Evolutionary conservation across 1,140 invertebrate genomes (phyloP).

Genomic region (Calycopis cecrops): DNA sequence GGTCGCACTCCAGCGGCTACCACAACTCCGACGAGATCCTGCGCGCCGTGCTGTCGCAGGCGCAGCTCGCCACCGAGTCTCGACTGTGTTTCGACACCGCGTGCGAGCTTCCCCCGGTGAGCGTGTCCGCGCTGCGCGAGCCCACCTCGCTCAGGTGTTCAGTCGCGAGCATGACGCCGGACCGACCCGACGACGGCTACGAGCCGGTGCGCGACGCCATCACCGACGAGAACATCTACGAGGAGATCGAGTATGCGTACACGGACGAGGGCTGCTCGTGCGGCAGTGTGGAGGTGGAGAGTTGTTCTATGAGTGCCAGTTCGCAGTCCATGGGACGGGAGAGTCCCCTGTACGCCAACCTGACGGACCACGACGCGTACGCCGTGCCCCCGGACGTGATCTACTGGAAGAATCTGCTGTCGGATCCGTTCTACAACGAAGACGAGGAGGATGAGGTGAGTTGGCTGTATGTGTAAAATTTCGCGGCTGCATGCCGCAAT

Average conservation of each 20-base stretch:
- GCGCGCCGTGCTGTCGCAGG: slow-evolving; percentile 46
- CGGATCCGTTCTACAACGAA: slow-evolving; percentile 67
- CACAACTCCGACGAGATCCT: slow-evolving; percentile 64
- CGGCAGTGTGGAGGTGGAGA: slow-evolving; percentile 63
- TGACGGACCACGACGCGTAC: slow-evolving; percentile 59
- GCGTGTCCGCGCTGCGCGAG: slow-evolving; percentile 56
- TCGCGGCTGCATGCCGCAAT: too few species aligned
- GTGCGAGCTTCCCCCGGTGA: slow-evolving; percentile 46
- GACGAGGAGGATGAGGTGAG: slow-evolving; percentile 74
- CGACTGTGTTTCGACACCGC: slow-evolving; percentile 57
- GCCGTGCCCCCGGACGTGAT: slow-evolving; percentile 61
- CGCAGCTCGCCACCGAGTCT: slow-evolving; percentile 50
- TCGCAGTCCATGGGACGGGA: slow-evolving; percentile 62
- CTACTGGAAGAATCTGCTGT: slow-evolving; percentile 65
- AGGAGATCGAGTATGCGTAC: slow-evolving; percentile 60
- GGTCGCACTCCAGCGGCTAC: slow-evolving; percentile 60
- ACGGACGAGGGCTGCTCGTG: slow-evolving; percentile 64
- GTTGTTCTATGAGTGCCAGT: slow-evolving; percentile 60
- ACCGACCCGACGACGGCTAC: slow-evolving; percentile 59
- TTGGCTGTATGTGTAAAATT: slow-evolving; percentile 8
- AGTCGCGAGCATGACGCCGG: slow-evolving; percentile 59
- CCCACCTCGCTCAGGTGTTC: slow-evolving; percentile 61
- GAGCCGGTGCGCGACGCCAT: slow-evolving; percentile 60
- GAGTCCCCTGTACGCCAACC: slow-evolving; percentile 67
- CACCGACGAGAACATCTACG: slow-evolving; percentile 67